Evolutionary conservation across 2,888 invertebrate species (phyloP).

Genomic region (Dorcus parallelipipedus): DNA sequence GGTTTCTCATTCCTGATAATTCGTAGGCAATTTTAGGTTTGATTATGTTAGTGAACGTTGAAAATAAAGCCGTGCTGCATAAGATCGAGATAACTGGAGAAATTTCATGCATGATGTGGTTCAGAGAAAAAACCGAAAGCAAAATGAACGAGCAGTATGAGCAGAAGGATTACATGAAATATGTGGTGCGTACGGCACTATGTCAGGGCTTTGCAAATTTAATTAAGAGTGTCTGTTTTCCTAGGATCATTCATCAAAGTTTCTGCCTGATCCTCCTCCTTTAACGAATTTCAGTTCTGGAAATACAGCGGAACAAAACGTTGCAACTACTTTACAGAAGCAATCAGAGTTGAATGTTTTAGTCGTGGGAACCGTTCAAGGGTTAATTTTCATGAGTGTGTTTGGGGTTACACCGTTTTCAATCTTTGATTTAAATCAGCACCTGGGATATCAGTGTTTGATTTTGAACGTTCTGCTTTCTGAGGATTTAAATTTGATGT

Average conservation of each 20-base stretch:
- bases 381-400: slow-evolving; percentile 70
- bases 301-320: slow-evolving; percentile 5
- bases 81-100: slow-evolving; percentile 59
- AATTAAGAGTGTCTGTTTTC: not conserved
- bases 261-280: slow-evolving; percentile 51
- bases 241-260: slow-evolving; percentile 43
- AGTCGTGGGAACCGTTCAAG: slow-evolving; percentile 73
- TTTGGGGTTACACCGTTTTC: slow-evolving; percentile 85
- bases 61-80: slow-evolving; percentile 78
- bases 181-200: slow-evolving; percentile 32
- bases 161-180: slow-evolving; percentile 36
- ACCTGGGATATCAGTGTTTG: slow-evolving; percentile 55
- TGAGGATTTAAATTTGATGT: slow-evolving; percentile 67
- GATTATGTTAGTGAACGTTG: slow-evolving; percentile 75
- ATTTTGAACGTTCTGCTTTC: slow-evolving; percentile 66
- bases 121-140: slow-evolving; percentile 38
- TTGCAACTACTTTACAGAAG: slow-evolving; percentile 49
- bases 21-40: slow-evolving; percentile 51
- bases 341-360: slow-evolving; percentile 69
- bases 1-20: slow-evolving; percentile 1
- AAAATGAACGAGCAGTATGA: slow-evolving; percentile 32
- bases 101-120: slow-evolving; percentile 74
- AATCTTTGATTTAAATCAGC: slow-evolving; percentile 58
- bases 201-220: not conserved
- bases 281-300: slow-evolving; percentile 45